These are phyloP conservation scores for Lucilia cuprina DNA, from an alignment of 1,140 invertebrate species.

Conservation along the genomic window DNA sequence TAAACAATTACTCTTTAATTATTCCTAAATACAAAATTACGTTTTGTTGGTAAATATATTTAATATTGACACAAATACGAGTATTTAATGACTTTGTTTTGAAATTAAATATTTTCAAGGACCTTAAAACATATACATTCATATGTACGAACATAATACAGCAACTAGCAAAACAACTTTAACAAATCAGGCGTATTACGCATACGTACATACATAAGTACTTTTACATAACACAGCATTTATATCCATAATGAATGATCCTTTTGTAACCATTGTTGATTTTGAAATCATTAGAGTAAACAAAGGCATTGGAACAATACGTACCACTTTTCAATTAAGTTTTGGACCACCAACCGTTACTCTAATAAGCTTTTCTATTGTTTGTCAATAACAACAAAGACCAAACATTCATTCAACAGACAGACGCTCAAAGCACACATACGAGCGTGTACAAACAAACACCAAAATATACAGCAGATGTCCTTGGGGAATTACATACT, in stretches of 20 bases:
- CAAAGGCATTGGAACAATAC: neutral
- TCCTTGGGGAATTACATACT: slow-evolving; percentile 9
- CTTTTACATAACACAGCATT: neutral
- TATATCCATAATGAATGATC: neutral
- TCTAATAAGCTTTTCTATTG: neutral
- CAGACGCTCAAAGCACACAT: neutral
- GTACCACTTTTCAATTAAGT: slow-evolving; percentile 3
- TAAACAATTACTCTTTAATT: too few species aligned
- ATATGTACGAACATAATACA: too few species aligned
- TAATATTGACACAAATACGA: neutral
- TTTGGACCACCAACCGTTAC: neutral
- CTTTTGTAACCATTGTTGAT: neutral
- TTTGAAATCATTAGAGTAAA: neutral
- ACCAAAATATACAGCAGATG: neutral
- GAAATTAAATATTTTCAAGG: neutral
- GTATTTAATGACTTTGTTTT: neutral
- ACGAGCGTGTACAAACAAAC: neutral
- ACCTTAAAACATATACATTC: neutral
- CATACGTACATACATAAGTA: too few species aligned
- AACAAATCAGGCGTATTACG: too few species aligned
- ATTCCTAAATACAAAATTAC: too few species aligned
- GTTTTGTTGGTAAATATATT: neutral
- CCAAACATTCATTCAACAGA: neutral
- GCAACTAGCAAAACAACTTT: too few species aligned
- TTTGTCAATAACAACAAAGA: neutral